A percentile compares a stretch with the other conserved stretches of the same genome.
phyloP scores from a whole-genome alignment of 2,888 invertebrate species.

The Diabrotica balteata region DNA sequence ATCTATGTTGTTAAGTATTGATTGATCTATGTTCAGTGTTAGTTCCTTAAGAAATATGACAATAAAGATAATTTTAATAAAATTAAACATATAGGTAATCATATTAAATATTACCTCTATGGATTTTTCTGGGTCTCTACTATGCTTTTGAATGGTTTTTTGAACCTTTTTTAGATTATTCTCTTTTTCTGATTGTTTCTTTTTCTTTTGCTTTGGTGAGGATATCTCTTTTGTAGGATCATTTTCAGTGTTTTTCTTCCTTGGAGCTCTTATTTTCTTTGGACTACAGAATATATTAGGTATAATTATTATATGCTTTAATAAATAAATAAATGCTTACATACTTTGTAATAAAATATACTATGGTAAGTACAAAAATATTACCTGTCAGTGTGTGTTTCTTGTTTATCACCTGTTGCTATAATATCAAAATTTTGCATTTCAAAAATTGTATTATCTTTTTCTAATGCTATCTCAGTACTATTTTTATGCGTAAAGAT shows the following conservation, averaged over 20 bases:
- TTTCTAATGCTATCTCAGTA: neutral
- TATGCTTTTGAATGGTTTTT: slow-evolving; percentile 1
- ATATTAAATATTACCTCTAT: no score
- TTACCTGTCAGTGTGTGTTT: no score
- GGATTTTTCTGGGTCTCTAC: neutral
- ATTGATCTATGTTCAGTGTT: slow-evolving; percentile 50
- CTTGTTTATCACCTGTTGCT: slow-evolving; percentile 28
- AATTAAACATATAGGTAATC: no score
- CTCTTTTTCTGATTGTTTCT: slow-evolving; percentile 30
- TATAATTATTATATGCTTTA: no score
- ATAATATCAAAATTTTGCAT: neutral
- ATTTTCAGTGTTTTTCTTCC: no score
- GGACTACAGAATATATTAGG: no score
- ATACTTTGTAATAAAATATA: no score
- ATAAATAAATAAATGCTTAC: no score
- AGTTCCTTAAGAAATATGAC: slow-evolving; percentile 44
- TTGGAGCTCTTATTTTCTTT: no score
- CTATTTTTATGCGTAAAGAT: neutral
- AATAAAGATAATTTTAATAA: no score
- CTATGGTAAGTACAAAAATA: no score
- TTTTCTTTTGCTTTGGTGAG: slow-evolving; percentile 17
- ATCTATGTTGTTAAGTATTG: slow-evolving; percentile 43
- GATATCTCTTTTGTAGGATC: slow-evolving; percentile 13
- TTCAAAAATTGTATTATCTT: slow-evolving; percentile 9
- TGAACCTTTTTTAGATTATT: slow-evolving; percentile 22